Evolutionary conservation across 2,797 vertebrate genomes (phyloP).

Genomic region (Cyclura pinguis): DNA sequence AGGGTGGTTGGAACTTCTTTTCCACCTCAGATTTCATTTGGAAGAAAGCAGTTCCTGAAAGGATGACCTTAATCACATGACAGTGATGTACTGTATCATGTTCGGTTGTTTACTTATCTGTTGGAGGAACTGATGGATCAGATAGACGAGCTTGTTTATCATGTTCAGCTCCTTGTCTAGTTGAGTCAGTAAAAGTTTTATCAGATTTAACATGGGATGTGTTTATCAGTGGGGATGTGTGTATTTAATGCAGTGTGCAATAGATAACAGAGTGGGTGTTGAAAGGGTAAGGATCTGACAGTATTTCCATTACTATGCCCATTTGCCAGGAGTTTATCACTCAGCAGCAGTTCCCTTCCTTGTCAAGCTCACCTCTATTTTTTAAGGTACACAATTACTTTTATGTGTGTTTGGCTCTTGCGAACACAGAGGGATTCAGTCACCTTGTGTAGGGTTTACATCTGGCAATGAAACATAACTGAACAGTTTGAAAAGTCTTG

Average conservation of each 20-base stretch:
- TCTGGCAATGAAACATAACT: constrained; percentile 1
- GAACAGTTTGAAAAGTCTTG: not conserved
- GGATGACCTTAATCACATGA: constrained; percentile 69
- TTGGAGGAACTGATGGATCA: constrained; percentile 72
- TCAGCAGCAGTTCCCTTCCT: constrained; percentile 50
- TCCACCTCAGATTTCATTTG: constrained; percentile 38
- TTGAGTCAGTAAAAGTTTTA: constrained; percentile 74
- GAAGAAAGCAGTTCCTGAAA: constrained; percentile 48
- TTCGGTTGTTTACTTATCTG: constrained; percentile 72
- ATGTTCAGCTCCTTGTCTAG: constrained; percentile 70
- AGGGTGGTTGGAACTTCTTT: constrained; percentile 16
- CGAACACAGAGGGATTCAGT: not conserved
- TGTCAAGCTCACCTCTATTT: constrained; percentile 43
- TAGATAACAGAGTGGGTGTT: constrained; percentile 62
- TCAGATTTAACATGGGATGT: constrained; percentile 72
- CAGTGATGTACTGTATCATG: constrained; percentile 70
- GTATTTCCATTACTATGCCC: constrained; percentile 61
- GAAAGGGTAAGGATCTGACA: constrained; percentile 63
- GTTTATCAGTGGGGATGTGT: constrained; percentile 72
- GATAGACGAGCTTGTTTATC: constrained; percentile 73
- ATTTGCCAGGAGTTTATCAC: constrained; percentile 69
- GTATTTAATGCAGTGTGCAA: constrained; percentile 66
- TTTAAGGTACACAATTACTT: constrained; percentile 46
- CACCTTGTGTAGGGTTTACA: not conserved
- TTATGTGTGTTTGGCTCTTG: constrained; percentile 53